phyloP scores from a whole-genome alignment of 2,113 vertebrate species.

The Rafetus swinhoei region DNA sequence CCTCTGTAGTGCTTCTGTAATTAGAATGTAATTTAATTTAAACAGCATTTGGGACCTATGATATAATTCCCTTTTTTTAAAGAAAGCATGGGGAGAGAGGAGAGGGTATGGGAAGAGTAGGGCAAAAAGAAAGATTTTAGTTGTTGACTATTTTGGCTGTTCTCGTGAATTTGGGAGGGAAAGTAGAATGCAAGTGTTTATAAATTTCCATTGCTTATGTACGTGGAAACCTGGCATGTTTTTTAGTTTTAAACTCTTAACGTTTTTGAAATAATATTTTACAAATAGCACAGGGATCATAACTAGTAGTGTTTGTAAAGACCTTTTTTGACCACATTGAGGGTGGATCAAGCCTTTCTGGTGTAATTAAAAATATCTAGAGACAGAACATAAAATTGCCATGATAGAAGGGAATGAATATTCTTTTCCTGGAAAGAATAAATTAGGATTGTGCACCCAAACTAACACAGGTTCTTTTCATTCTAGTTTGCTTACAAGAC shows the following conservation, averaged over 20 bases:
- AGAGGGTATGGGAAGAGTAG: not conserved
- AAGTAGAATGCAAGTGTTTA: not conserved
- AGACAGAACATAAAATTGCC: not conserved
- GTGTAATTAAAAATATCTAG: not conserved
- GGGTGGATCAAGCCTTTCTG: not conserved
- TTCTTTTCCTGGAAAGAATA: not conserved
- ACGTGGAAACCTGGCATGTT: not conserved
- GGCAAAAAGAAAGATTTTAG: not conserved
- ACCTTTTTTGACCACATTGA: not conserved
- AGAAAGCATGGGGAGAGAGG: too few species aligned
- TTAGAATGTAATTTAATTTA: not conserved
- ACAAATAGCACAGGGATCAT: not conserved
- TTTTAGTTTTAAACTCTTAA: not conserved
- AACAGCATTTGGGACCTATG: not conserved
- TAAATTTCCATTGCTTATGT: accelerated
- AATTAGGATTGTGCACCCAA: not conserved
- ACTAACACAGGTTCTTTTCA: slow-evolving; percentile 58
- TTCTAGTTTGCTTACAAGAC: slow-evolving; percentile 95
- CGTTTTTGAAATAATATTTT: not conserved
- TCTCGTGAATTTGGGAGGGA: not conserved
- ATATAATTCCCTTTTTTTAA: not conserved
- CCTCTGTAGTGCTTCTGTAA: not conserved
- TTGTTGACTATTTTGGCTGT: not conserved
- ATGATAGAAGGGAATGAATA: not conserved
- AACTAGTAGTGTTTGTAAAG: not conserved